Evolutionary conservation across 1,140 invertebrate genomes (phyloP), one percentile per base, ranked within the genome.

Genomic region (Homalodisca vitripennis): DNA sequence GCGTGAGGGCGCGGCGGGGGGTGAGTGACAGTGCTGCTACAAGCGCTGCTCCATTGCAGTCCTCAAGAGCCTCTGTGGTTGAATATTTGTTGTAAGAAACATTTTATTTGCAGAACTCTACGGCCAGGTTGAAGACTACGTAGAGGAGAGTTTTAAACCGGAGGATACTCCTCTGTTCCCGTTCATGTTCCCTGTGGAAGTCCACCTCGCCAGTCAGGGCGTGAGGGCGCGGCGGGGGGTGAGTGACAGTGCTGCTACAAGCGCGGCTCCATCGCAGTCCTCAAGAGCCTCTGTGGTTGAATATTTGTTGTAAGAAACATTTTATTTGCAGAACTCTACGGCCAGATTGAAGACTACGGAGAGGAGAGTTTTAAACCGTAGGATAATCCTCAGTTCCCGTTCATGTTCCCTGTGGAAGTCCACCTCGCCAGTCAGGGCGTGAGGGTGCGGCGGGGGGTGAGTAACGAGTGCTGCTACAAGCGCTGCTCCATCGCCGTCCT

Each of bases 1-100:
- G 48, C 6, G 3, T 53, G 48, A 60, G 26, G 55, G 24, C 27
- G 14, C 55, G 26, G 6, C 55, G 55, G 2, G 55, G 55, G 10
- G 55, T 60, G 24, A 60, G 55, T 60, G 55, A 60, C 3, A 60
- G 24, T 60, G 55, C 26, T 60, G 55, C 26, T n/a, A 60, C 26
- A 26, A 30, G 26, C 22, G 55, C 14, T 60, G 55, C 26, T 27
- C 55, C 10, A 10, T 60, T 26, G 55, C 55, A 10, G 26, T 60
- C 14, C 27, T 60, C n/a, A n/a, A n/a, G n/a, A n/a, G n/a, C n/a
- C n/a, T n/a, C n/a, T n/a, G n/a, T n/a, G n/a, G n/a, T n/a, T n/a
- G n/a, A n/a, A n/a, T n/a, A n/a, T n/a, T n/a, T n/a, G n/a, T n/a
- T n/a, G n/a, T n/a, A n/a, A n/a, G n/a, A n/a, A n/a, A n/a, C n/a